phyloP scores from a whole-genome alignment of 1,140 invertebrate genomes.

The Ridgeia piscesae region DNA sequence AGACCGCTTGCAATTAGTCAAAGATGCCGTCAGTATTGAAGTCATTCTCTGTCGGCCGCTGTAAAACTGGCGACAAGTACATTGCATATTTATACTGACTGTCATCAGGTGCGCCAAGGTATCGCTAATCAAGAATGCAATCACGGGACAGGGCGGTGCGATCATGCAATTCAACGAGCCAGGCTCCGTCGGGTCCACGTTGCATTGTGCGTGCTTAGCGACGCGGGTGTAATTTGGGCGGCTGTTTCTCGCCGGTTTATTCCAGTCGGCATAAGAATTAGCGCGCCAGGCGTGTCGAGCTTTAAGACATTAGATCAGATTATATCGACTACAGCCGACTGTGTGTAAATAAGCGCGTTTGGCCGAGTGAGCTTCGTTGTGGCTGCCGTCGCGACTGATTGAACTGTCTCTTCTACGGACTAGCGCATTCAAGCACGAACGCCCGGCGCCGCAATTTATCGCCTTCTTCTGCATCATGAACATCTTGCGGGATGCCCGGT shows the following conservation, averaged over 20 bases:
- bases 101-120: slow-evolving; percentile 3
- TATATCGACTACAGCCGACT: background rate
- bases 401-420: background rate
- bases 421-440: background rate
- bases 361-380: background rate
- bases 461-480: background rate
- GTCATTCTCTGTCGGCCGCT: background rate
- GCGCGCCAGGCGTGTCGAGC: background rate
- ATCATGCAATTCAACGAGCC: slow-evolving; percentile 4
- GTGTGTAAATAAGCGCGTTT: background rate
- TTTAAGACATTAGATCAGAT: slow-evolving; percentile 6
- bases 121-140: slow-evolving; percentile 5
- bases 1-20: slow-evolving; percentile 4
- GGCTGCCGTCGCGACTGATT: background rate
- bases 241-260: background rate
- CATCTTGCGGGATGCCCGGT: background rate
- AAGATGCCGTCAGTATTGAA: background rate
- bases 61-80: background rate
- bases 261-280: background rate
- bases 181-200: background rate
- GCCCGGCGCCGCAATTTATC: background rate
- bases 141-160: background rate
- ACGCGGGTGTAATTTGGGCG: background rate
- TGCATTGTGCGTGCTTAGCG: background rate
- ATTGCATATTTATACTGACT: background rate